Base-by-base conservation (phyloP, 2,888 invertebrate species). In the Drosophila histrio region DNA sequence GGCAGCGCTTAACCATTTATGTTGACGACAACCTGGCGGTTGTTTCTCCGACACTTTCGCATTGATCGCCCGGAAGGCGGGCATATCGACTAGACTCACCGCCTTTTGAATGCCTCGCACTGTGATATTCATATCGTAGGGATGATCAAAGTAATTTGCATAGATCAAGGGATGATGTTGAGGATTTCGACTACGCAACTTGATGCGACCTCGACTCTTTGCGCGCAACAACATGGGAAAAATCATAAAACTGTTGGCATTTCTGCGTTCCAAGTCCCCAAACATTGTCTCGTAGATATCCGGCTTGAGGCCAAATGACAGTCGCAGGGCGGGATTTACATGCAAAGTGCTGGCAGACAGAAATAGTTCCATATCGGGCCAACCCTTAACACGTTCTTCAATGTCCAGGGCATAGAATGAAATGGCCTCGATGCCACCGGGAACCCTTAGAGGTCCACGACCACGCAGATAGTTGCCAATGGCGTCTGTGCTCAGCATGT, bases 341-440 rank as follows among this genome's bases (percentile, higher is more conserved):
- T 92, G 78, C 78, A 91, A 41, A 2, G 87, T 79, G 5, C 93
- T 94, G 3, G 93, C 94, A 0, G 94, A 89, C 72, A 94, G 93
- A 57, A 96, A 93, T 2, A 95, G 87, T 88, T 96, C 95, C 32
- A 96, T 93, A 77, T 96, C 95, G 0, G 96, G 94, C 89, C 93
- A 93, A 13, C 46, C 73, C 15, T 66, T 32, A 0, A 17, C 39
- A 1, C 65, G 57, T 0, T 19, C 52, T 0, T 43, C 9, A 2
- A 49, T 62, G 54, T 93, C 93, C 0, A 95, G 93, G 80, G 94
- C 93, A 38, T 94, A 92, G 75, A 94, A 95, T 0, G 93, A 94
- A 3, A 95, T 92, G 1, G 93, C 93, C 88, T 95, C 95, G 0
- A 93, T 93, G 0, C 93, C 94, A n/a, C 94, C 94, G 0, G 94